Conservation (phyloP, 2,888 invertebrate genomes). For the Pachymerium ferrugineum region DNA sequence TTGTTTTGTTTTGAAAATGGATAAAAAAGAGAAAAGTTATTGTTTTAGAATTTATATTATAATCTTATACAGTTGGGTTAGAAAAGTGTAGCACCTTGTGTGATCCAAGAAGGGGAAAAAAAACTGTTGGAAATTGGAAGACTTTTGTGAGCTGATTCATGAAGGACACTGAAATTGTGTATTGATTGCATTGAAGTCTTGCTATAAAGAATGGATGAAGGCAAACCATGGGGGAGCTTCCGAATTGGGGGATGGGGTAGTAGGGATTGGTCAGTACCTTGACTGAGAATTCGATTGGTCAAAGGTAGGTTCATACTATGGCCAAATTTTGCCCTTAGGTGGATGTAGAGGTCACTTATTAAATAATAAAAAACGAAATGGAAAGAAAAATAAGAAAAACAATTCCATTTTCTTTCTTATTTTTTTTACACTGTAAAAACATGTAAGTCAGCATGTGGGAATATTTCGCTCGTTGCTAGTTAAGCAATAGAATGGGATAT, state of each 20-base stretch:
- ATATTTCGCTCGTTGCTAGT: not conserved
- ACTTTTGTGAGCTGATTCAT: conserved; percentile 21
- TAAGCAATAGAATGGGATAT: not conserved
- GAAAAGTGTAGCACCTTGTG: not conserved
- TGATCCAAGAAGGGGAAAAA: not conserved
- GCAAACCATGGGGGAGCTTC: conserved; percentile 12
- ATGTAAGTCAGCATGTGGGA: too few relatives aligned
- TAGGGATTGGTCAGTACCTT: conserved; percentile 19
- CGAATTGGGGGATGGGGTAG: not conserved
- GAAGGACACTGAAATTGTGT: conserved; percentile 21
- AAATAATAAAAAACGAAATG: conserved; percentile 27
- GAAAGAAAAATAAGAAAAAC: not conserved
- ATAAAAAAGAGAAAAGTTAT: not conserved
- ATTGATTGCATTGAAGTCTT: conserved; percentile 30
- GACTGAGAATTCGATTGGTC: conserved; percentile 23
- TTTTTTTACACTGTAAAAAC: too few relatives aligned
- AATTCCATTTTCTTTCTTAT: not conserved
- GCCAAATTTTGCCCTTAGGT: conserved; percentile 24
- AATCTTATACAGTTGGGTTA: not conserved
- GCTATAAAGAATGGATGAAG: conserved; percentile 29
- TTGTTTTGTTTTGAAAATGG: not conserved
- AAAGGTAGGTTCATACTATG: not conserved
- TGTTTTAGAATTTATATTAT: not conserved
- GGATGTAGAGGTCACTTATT: conserved; percentile 17
- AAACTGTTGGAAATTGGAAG: not conserved